These are phyloP conservation scores for Lapara coniferarum DNA, from an alignment of 2,888 invertebrate species.

Conservation along the genomic window DNA sequence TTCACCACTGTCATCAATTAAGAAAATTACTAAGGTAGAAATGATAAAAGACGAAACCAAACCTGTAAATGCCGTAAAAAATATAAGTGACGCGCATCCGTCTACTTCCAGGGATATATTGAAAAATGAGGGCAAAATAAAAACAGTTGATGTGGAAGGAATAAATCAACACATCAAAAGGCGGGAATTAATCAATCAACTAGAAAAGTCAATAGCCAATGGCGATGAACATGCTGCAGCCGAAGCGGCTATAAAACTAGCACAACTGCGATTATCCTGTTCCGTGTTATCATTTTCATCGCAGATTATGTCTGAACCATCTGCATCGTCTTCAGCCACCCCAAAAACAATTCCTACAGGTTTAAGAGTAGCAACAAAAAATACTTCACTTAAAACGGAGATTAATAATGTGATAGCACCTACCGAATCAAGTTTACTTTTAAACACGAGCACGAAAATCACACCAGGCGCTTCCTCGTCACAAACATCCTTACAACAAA, in stretches of 20 bases:
- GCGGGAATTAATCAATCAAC: slow-evolving; percentile 84
- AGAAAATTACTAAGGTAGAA: background rate
- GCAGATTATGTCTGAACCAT: slow-evolving; percentile 62
- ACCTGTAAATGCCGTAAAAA: background rate
- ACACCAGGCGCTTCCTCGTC: background rate
- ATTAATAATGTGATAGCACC: background rate
- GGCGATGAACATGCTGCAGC: slow-evolving; percentile 91
- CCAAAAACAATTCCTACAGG: background rate
- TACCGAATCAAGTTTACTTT: background rate
- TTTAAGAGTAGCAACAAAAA: background rate
- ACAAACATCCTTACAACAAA: background rate
- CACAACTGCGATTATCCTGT: slow-evolving; percentile 89
- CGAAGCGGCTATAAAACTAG: slow-evolving; percentile 89
- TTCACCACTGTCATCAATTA: background rate
- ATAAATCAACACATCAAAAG: slow-evolving; percentile 62
- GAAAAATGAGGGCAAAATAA: slow-evolving; percentile 1
- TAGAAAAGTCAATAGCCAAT: slow-evolving; percentile 90
- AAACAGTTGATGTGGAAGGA: slow-evolving; percentile 34
- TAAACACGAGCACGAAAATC: background rate
- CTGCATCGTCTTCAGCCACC: background rate
- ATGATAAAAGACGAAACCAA: background rate
- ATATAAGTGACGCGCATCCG: background rate
- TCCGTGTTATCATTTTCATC: slow-evolving; percentile 83
- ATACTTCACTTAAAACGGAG: background rate
- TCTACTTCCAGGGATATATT: slow-evolving; percentile 5